A percentile compares a stretch with the other conserved stretches of the same genome.
phyloP scores from a whole-genome alignment of 2,797 vertebrate species.

The Iguana delicatissima region DNA sequence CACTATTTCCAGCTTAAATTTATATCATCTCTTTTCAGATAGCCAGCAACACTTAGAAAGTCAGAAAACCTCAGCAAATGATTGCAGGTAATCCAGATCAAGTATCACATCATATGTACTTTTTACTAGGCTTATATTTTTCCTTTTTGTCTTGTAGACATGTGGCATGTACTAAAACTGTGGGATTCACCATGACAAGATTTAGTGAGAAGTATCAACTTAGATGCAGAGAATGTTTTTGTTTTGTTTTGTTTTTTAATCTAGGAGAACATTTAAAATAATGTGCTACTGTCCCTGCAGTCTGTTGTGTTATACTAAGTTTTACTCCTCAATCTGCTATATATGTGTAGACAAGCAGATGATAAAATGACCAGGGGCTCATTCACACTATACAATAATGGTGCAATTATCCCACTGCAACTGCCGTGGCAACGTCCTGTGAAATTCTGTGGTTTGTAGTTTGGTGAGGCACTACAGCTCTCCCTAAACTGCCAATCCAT shows the following conservation, averaged over 20 bases:
- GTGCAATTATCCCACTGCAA: too few species aligned
- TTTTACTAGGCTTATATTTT: not conserved
- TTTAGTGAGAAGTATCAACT: too few species aligned
- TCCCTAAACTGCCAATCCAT: too few species aligned
- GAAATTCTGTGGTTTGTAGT: too few species aligned
- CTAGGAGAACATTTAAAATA: not conserved
- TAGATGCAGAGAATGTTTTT: not conserved
- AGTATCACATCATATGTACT: not conserved
- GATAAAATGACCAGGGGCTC: too few species aligned
- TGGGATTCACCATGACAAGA: too few species aligned
- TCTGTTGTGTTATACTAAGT: not conserved
- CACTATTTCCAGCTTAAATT: not conserved
- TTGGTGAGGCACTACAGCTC: too few species aligned
- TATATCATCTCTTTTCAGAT: not conserved
- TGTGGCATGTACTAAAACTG: not conserved
- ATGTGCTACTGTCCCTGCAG: not conserved
- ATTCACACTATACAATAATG: too few species aligned
- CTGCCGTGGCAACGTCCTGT: too few species aligned
- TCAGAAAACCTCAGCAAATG: not conserved
- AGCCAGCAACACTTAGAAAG: not conserved
- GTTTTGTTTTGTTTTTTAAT: not conserved
- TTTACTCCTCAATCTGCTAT: not conserved
- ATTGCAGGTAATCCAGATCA: not conserved
- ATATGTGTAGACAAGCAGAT: not conserved
- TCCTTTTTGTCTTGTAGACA: not conserved